Evolutionary conservation across 2,888 invertebrate genomes (phyloP).

Genomic region (Caradrina clavipalpis): DNA sequence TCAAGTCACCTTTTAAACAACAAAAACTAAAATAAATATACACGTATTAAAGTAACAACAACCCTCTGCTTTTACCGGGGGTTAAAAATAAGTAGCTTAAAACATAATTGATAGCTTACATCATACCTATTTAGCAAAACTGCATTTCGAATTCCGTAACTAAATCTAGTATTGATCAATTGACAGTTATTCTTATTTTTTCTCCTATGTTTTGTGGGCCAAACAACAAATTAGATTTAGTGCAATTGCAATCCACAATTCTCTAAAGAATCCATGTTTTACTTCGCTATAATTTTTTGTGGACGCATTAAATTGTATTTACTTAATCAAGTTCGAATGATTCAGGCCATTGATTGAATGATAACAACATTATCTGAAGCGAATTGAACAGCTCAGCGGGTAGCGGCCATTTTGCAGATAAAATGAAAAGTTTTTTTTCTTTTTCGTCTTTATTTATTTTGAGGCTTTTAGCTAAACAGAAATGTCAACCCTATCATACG

Average conservation of each 20-base stretch:
- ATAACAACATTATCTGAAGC: constrained; percentile 3
- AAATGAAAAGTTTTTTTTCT: constrained; percentile 7
- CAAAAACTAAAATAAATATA: too few species aligned
- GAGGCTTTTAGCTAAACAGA: too few species aligned
- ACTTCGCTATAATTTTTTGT: constrained; percentile 15
- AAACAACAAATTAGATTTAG: neutral
- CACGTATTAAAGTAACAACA: too few species aligned
- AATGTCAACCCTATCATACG: too few species aligned
- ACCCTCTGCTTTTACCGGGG: too few species aligned
- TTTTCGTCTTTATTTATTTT: too few species aligned
- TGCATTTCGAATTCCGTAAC: constrained; percentile 13
- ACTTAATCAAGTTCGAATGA: constrained; percentile 10
- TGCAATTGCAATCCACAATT: neutral
- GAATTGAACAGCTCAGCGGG: constrained; percentile 1
- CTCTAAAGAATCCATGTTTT: neutral
- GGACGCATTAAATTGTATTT: constrained; percentile 27
- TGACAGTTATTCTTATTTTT: neutral
- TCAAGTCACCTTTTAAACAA: too few species aligned
- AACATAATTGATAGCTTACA: too few species aligned
- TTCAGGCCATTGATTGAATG: constrained; percentile 4
- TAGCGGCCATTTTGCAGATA: neutral
- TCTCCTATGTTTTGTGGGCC: neutral
- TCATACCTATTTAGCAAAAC: too few species aligned
- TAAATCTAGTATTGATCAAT: neutral
- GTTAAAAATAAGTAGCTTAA: neutral